phyloP scores from a whole-genome alignment of 2,797 vertebrate species.

The Pseudochirops cupreus region DNA sequence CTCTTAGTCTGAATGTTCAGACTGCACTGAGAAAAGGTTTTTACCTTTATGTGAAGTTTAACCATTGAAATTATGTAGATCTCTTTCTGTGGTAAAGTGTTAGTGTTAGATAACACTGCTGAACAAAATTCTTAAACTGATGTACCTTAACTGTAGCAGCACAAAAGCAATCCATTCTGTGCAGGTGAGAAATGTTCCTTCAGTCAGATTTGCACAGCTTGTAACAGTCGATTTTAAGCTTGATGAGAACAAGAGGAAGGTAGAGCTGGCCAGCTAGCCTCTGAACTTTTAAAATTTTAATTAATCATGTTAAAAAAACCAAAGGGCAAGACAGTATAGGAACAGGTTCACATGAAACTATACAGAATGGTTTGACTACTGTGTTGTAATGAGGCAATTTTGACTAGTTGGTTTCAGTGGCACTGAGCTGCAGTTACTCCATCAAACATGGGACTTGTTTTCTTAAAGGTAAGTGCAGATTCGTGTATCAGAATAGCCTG shows the following conservation, averaged over 20 bases:
- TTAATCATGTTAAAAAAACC: slow-evolving; percentile 44
- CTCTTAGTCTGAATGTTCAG: slow-evolving; percentile 69
- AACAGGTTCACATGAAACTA: slow-evolving; percentile 49
- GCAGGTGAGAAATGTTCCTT: slow-evolving; percentile 66
- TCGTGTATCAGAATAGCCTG: slow-evolving; percentile 61
- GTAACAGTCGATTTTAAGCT: slow-evolving; percentile 66
- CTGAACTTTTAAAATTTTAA: slow-evolving; percentile 51
- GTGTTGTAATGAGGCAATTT: slow-evolving; percentile 25
- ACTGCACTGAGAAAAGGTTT: slow-evolving; percentile 71
- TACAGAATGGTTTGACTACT: slow-evolving; percentile 54
- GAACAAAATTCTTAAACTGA: slow-evolving; percentile 74
- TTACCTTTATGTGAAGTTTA: slow-evolving; percentile 4
- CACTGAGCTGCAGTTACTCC: slow-evolving; percentile 54
- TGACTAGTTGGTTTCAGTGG: background rate
- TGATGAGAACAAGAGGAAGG: slow-evolving; percentile 41
- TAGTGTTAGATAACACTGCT: slow-evolving; percentile 71
- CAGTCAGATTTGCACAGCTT: slow-evolving; percentile 45
- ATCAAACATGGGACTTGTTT: slow-evolving; percentile 67
- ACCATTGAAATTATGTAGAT: slow-evolving; percentile 42
- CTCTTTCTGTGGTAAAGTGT: slow-evolving; percentile 70
- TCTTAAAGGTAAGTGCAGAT: slow-evolving; percentile 64
- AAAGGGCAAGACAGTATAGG: slow-evolving; percentile 37
- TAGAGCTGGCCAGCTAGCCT: slow-evolving; percentile 35
- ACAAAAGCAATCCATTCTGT: slow-evolving; percentile 53
- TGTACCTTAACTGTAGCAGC: slow-evolving; percentile 59